These are phyloP conservation scores for Cololabis saira DNA, from an alignment of 2,113 vertebrate genomes.

Conservation along the genomic window DNA sequence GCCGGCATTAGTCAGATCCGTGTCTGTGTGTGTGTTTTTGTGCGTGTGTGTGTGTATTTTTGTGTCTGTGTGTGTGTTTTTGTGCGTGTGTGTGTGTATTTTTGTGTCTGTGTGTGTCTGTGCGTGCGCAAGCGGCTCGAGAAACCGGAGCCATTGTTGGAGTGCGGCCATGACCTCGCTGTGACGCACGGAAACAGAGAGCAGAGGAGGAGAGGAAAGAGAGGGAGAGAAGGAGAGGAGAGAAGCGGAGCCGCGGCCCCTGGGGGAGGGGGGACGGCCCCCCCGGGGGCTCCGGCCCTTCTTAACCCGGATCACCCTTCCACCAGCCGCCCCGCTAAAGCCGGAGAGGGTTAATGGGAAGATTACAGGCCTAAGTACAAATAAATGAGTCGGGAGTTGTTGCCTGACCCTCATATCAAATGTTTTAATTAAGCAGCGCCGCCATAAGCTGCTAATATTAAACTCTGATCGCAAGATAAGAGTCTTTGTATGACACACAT, in stretches of 20 bases:
- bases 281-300: constrained; percentile 19
- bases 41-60: constrained; percentile 8
- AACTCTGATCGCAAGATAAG: not conserved
- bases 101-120: too few species aligned
- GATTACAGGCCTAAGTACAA: constrained; percentile 46
- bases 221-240: constrained; percentile 9
- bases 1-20: constrained; percentile 77
- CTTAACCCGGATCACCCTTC: constrained; percentile 22
- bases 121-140: constrained; percentile 28
- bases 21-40: constrained; percentile 36
- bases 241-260: constrained; percentile 6
- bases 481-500: too few species aligned
- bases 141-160: constrained; percentile 78
- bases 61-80: constrained; percentile 39
- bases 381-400: constrained; percentile 23
- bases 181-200: constrained; percentile 70
- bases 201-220: constrained; percentile 11
- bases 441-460: not conserved
- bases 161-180: constrained; percentile 78
- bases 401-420: not conserved
- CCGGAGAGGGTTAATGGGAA: constrained; percentile 48
- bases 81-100: constrained; percentile 8
- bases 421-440: not conserved
- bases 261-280: constrained; percentile 18
- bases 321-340: too few species aligned